Evolutionary conservation across 23 tunicate species (phyloP).

Genomic region (Botrylloides violaceus): DNA sequence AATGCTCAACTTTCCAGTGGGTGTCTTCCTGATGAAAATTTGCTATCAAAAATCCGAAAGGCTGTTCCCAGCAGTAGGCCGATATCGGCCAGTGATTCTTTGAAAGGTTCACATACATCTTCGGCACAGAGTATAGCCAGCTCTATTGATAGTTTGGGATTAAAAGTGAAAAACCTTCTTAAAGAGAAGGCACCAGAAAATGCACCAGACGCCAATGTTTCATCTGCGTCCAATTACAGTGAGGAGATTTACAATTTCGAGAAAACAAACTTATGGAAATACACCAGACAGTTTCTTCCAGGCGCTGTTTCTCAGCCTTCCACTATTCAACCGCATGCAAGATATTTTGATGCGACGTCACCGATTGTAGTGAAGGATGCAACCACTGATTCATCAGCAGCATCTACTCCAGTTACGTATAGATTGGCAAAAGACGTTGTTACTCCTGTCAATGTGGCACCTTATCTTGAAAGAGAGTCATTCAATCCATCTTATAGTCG

Average conservation of each 20-base stretch:
- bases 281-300: slow-evolving; percentile 76
- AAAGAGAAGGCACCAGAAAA: slow-evolving; percentile 25
- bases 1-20: no score
- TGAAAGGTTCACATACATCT: slow-evolving; percentile 6
- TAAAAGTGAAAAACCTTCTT: slow-evolving; percentile 57
- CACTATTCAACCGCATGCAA: neutral
- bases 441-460: neutral
- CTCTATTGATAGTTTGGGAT: slow-evolving; percentile 68
- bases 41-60: neutral
- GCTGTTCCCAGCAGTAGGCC: neutral
- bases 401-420: neutral
- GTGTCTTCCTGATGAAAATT: neutral
- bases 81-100: neutral
- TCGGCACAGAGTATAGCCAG: slow-evolving; percentile 45
- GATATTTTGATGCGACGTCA: neutral
- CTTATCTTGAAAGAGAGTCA: neutral
- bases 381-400: neutral
- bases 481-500: neutral
- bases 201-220: slow-evolving; percentile 1
- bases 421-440: neutral
- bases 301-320: neutral
- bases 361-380: neutral
- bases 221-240: slow-evolving; percentile 46
- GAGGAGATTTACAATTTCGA: slow-evolving; percentile 74
- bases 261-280: slow-evolving; percentile 78